These are phyloP conservation scores for Aldabrachelys gigantea DNA, from an alignment of 2,113 vertebrate genomes.

Conservation along the genomic window DNA sequence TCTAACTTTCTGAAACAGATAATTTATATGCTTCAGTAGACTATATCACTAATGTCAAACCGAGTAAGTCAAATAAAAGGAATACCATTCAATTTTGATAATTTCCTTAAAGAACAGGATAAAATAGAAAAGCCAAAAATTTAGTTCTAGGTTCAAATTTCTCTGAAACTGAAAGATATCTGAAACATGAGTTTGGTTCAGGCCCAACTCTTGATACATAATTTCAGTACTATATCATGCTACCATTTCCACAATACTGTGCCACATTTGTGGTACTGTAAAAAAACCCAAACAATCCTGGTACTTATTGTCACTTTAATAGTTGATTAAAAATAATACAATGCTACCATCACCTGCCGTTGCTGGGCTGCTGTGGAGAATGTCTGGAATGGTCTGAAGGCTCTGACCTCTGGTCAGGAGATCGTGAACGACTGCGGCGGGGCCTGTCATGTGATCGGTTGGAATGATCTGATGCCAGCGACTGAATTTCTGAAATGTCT, in stretches of 20 bases:
- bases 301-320: background rate
- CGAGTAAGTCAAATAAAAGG: background rate
- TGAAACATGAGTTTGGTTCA: background rate
- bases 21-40: background rate
- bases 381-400: slow-evolving; percentile 96
- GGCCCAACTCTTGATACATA: background rate
- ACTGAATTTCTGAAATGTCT: slow-evolving; percentile 99
- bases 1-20: background rate
- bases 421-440: slow-evolving; percentile 92
- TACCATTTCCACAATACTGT: rapidly evolving
- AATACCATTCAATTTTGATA: background rate
- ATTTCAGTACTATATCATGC: rapidly evolving
- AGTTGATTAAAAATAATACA: slow-evolving; percentile 54
- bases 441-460: slow-evolving; percentile 94
- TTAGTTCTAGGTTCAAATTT: background rate
- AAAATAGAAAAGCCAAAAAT: background rate
- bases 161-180: background rate
- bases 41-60: background rate
- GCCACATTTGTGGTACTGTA: background rate
- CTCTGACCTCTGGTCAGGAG: slow-evolving; percentile 95
- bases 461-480: slow-evolving; percentile 97
- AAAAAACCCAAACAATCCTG: slow-evolving; percentile 28
- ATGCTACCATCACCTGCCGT: slow-evolving; percentile 87
- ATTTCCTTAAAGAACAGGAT: background rate
- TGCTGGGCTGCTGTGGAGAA: slow-evolving; percentile 96